Conservation (phyloP, 2,113 vertebrate genomes). For the rabbit (Oryctolagus cuniculus) region mOryCun1.1 NC_091438.1:46776001-46776500, state of each 20-base stretch:
- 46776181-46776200: neutral
- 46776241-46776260: neutral
- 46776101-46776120: neutral
- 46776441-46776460: too few species aligned
- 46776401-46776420: too few species aligned
- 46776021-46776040: constrained; percentile 3
- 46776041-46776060: constrained; percentile 24
- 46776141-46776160: constrained; percentile 7
- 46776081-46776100: neutral
- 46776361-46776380: too few species aligned
- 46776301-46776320: too few species aligned
- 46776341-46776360: too few species aligned
- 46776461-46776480: too few species aligned
- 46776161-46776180: neutral
- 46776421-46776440: too few species aligned
- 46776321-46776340: too few species aligned
- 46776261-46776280: neutral
- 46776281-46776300: neutral
- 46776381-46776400: too few species aligned
- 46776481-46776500: too few species aligned
- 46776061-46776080: neutral
- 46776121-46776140: constrained; percentile 18
- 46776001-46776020: constrained; percentile 11
- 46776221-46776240: neutral
- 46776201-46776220: neutral